Percentiles rank a stretch among this genome's conserved stretches.
phyloP scores from a whole-genome alignment of 2,888 invertebrate species.

The Muscina levida region DNA sequence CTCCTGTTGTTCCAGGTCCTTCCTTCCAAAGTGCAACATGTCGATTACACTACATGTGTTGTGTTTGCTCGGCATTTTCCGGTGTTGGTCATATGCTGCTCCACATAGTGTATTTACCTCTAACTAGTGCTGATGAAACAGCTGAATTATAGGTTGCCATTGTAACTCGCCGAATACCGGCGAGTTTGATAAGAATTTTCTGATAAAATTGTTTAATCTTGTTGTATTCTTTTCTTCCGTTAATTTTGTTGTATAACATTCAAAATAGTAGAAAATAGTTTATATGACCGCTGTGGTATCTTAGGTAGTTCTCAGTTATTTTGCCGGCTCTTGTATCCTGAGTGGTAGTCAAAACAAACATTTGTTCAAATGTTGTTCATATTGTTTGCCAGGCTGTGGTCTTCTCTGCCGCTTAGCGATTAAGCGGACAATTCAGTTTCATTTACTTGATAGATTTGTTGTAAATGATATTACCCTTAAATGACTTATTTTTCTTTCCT shows the following conservation, averaged over 20 bases:
- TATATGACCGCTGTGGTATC: background rate
- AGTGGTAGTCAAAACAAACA: slow-evolving; percentile 43
- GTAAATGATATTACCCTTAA: background rate
- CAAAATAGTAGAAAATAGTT: too few species aligned
- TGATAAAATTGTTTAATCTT: slow-evolving; percentile 61
- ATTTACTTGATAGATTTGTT: background rate
- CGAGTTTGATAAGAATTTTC: slow-evolving; percentile 51
- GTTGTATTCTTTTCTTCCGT: slow-evolving; percentile 21
- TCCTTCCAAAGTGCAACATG: slow-evolving; percentile 18
- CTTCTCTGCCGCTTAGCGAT: background rate
- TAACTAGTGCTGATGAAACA: slow-evolving; percentile 45
- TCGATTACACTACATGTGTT: slow-evolving; percentile 59
- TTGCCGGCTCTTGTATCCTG: too few species aligned
- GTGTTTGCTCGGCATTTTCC: slow-evolving; percentile 31
- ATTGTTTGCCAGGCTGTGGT: background rate
- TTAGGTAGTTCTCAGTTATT: too few species aligned
- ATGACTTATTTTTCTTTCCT: background rate
- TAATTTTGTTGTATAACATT: slow-evolving; percentile 29
- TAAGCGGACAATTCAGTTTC: slow-evolving; percentile 5
- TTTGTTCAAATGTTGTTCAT: slow-evolving; percentile 18
- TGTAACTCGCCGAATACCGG: background rate
- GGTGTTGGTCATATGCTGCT: slow-evolving; percentile 7
- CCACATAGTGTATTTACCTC: background rate
- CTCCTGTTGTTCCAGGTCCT: slow-evolving; percentile 9
- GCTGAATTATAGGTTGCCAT: slow-evolving; percentile 50